phyloP scores from a whole-genome alignment of 2,797 vertebrate species.

The Chromis chromis region DNA sequence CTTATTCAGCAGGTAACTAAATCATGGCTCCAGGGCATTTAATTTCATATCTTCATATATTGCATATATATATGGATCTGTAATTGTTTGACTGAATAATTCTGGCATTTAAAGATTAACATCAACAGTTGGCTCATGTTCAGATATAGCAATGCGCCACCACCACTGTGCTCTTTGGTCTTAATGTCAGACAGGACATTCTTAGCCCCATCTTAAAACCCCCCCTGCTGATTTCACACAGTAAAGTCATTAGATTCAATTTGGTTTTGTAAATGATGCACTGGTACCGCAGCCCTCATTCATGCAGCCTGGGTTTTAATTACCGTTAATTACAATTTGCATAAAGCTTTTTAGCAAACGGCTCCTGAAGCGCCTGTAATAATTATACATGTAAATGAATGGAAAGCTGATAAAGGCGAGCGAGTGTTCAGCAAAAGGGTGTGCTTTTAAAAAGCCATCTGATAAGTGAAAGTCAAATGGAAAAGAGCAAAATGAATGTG shows the following conservation, averaged over 20 bases:
- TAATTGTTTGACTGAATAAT: constrained; percentile 60
- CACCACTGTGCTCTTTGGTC: constrained; percentile 47
- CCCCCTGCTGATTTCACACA: constrained; percentile 64
- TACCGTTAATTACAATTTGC: constrained; percentile 91
- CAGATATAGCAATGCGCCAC: constrained; percentile 29
- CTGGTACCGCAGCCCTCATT: constrained; percentile 82
- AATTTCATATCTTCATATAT: constrained; percentile 38
- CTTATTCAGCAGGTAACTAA: not conserved
- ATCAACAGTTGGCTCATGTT: constrained; percentile 66
- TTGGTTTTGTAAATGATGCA: constrained; percentile 84
- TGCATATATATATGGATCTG: constrained; percentile 18
- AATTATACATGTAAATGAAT: constrained; percentile 91
- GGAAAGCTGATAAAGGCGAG: constrained; percentile 77
- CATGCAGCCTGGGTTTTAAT: constrained; percentile 86
- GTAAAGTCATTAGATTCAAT: constrained; percentile 83
- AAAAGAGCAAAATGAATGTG: constrained; percentile 49
- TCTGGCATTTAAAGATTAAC: constrained; percentile 50
- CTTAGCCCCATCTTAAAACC: constrained; percentile 38
- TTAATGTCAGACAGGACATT: constrained; percentile 70
- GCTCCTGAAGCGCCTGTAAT: constrained; percentile 85
- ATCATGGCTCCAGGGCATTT: constrained; percentile 17
- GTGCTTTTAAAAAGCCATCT: constrained; percentile 70
- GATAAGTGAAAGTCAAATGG: constrained; percentile 73
- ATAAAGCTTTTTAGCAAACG: constrained; percentile 88
- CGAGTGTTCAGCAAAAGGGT: constrained; percentile 26